These are phyloP conservation scores for Tamias sibiricus DNA, from an alignment of 2,113 vertebrate genomes.

Conservation along the genomic window DNA sequence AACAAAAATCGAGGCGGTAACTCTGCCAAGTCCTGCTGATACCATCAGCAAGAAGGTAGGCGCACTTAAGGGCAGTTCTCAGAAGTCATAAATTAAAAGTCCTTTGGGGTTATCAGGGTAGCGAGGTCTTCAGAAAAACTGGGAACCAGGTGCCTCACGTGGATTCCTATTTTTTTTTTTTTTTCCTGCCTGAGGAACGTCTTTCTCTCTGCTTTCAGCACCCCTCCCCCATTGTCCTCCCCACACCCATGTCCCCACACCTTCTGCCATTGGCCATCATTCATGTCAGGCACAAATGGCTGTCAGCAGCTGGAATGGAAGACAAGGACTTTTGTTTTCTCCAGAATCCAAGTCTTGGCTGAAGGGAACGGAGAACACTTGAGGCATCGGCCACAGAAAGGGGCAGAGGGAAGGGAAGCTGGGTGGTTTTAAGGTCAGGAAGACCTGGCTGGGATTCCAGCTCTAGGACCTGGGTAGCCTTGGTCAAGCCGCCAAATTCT, in stretches of 20 bases:
- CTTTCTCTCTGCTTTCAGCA: not conserved
- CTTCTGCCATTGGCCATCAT: not conserved
- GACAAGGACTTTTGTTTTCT: not conserved
- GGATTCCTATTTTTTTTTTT: not conserved
- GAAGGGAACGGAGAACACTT: not conserved
- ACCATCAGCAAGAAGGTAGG: not conserved
- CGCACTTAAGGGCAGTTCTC: not conserved
- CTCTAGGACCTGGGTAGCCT: not conserved
- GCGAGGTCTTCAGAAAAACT: not conserved
- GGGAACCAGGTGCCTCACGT: not conserved
- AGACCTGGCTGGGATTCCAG: not conserved
- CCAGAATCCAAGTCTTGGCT: not conserved
- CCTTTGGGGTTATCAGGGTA: not conserved
- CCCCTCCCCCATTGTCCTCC: too few relatives aligned
- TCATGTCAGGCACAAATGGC: not conserved
- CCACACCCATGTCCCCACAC: too few relatives aligned
- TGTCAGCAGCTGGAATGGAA: not conserved
- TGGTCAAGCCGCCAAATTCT: not conserved
- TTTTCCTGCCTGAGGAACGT: not conserved
- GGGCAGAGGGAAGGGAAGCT: not conserved
- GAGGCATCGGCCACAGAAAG: not conserved
- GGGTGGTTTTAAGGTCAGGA: not conserved
- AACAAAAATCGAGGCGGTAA: conserved; percentile 34
- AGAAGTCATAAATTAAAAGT: not conserved
- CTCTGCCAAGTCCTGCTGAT: not conserved